Evolutionary conservation across 2,113 vertebrate species (phyloP), one percentile per base, ranked within the genome.

Genomic region (Pachypanchax playfairii): DNA sequence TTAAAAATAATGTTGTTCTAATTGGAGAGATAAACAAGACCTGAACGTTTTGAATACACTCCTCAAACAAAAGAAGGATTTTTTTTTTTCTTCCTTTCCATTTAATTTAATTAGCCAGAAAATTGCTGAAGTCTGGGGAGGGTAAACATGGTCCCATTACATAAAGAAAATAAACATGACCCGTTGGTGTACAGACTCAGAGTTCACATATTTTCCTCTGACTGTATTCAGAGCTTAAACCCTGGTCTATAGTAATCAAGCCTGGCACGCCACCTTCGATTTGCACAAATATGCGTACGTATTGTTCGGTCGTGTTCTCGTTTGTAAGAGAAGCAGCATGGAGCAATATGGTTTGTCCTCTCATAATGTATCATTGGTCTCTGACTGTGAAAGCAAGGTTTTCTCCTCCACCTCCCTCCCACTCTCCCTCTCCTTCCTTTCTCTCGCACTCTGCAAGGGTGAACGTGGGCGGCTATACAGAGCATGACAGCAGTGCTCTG

Each of bases 401-500:
- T 76, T 79, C 70, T 86, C 68, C 73, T 68, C 81, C 77, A 66
- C 75, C 77, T 83, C 70, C 62, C 75, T 80, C 80, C 66, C 74
- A 51, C 83, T 74, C 76, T 50, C 63, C 66, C 57, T 53, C 56
- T 48, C 58, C 54, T 59, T 38, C 47, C 14, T 73, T 46, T 72
- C 63, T 77, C 70, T 82, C 48, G 3, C 67, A 36, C 79, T 71
- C 61, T 65, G 80, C 83, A 48, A 87, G 89, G 86, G 81, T 79
- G 84, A 87, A 80, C 80, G 88, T 89, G 85, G 89, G 89, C 73
- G 89, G 86, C 79, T 66, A 80, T 68, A 65, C 77, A 66, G 83
- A 85, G 87, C 85, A 83, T 90, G 85, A 79, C 89, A 88, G 85
- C 85, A 77, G 75, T 51, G 72, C 87, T 80, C 79, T 83, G 84